These are phyloP conservation scores for Cochlearius cochlearius DNA, from an alignment of 2,113 vertebrate species.

Conservation along the genomic window DNA sequence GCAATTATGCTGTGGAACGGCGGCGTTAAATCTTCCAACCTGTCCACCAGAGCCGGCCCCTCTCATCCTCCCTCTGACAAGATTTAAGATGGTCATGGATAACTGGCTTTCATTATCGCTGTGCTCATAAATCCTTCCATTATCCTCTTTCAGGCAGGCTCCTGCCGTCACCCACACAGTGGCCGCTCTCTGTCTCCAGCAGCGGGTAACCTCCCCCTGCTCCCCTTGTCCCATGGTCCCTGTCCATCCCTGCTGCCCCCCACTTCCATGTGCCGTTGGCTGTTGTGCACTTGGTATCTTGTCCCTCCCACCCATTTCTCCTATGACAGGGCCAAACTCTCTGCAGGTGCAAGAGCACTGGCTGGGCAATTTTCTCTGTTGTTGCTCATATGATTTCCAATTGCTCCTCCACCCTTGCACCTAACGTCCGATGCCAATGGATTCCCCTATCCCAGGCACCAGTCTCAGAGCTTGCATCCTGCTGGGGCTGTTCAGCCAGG, in stretches of 20 bases:
- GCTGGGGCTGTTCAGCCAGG: background rate
- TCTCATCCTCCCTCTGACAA: background rate
- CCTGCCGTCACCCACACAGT: background rate
- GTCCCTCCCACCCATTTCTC: background rate
- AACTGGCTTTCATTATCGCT: constrained; percentile 14
- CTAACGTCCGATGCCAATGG: too few relatives aligned
- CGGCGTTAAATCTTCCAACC: background rate
- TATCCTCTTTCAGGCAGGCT: accelerated
- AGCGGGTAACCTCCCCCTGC: background rate
- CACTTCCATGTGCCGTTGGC: accelerated
- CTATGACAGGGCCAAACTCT: background rate
- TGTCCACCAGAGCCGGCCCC: background rate
- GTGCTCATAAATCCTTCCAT: background rate
- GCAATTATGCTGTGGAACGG: accelerated
- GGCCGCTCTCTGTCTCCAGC: accelerated
- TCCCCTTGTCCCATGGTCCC: accelerated
- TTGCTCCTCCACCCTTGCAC: background rate
- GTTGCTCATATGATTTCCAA: background rate
- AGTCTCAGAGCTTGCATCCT: background rate
- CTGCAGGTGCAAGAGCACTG: background rate
- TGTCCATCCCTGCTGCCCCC: background rate
- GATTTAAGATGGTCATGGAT: constrained; percentile 6
- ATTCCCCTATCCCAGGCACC: background rate
- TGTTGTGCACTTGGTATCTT: background rate
- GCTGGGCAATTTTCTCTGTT: background rate